Evolutionary conservation across 1,140 invertebrate species (phyloP), one percentile per base, ranked within the genome.

Genomic region (Coenobita brevimanus): DNA sequence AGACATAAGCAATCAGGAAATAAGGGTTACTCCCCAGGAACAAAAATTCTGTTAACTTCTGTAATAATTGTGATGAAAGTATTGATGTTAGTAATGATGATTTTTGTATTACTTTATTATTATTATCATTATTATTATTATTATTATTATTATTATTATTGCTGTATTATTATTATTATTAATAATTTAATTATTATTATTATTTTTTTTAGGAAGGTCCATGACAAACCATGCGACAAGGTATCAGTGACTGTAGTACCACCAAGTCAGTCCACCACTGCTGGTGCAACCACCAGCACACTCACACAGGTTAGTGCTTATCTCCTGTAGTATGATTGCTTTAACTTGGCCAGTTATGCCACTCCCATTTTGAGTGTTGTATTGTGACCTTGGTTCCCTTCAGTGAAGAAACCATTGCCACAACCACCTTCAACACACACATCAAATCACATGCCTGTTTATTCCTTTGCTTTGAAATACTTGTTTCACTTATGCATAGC

Each of bases 161-260:
- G 36, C 62, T 21, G 27, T 13, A 21, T 21, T 4, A 1, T 24
- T 6, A 21, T 33, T 30, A 13, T 10, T 1, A 33, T 24, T 10
- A 67, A 21, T 67, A 67, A 24, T 30, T 67, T 6, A 10, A 24
- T 33, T 67, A 30, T 17, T 62, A 62, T 62, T 4, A 62, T 62
- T 6, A 8, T 30, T 24, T 27, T 36, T 83, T 83, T 38, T 60
- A 86, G 83, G 46, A 78, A 79, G 41, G 75, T 86, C 4, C 83
- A 86, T 67, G 83, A 86, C 60, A 86, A 86, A 36, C 75, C n/a
- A 17, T 86, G 83, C 67, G 83, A 86, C 41, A 86, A 86, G 69
- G 83, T 86, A 24, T 73, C 83, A 0, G 83, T 86, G 38, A 86
- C 75, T 30, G 75, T 86, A 27, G 75, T 86, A 10, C 60, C 83